These are phyloP conservation scores for Drosophila jambulina DNA, from an alignment of 1,140 invertebrate species.

Conservation along the genomic window DNA sequence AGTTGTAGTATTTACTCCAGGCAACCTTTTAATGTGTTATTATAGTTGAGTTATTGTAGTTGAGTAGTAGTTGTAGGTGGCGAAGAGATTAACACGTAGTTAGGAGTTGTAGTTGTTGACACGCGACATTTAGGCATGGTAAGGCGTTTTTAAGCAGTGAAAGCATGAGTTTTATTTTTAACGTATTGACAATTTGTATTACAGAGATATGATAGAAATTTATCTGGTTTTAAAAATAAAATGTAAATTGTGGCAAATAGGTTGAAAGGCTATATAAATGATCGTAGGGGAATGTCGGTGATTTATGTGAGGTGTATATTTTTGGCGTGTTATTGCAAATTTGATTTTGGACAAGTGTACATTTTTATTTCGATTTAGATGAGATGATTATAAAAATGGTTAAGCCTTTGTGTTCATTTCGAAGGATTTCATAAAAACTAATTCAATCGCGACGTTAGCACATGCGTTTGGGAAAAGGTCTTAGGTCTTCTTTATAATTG, in stretches of 20 bases:
- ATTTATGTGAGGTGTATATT: conserved; percentile 24
- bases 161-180: conserved; percentile 71
- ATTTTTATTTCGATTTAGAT: conserved; percentile 84
- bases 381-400: conserved; percentile 85
- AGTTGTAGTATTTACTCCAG: conserved; percentile 85
- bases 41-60: conserved; percentile 34
- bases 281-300: conserved; percentile 27
- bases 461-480: conserved; percentile 44
- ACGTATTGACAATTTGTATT: conserved; percentile 65
- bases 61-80: conserved; percentile 62
- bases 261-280: conserved; percentile 39
- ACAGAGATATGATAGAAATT: conserved; percentile 62
- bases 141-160: conserved; percentile 67
- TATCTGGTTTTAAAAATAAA: conserved; percentile 66
- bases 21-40: conserved; percentile 79
- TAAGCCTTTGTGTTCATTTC: conserved; percentile 84
- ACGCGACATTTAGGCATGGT: conserved; percentile 70
- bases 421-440: conserved; percentile 58
- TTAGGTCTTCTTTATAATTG: conserved; percentile 48
- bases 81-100: conserved; percentile 84
- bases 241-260: conserved; percentile 74
- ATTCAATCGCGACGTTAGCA: conserved; percentile 40
- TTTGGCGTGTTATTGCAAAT: conserved; percentile 31
- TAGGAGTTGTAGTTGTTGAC: conserved; percentile 80
- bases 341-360: conserved; percentile 66